Conservation (phyloP, 2,888 invertebrate species). For the Chrysolina americana region DNA sequence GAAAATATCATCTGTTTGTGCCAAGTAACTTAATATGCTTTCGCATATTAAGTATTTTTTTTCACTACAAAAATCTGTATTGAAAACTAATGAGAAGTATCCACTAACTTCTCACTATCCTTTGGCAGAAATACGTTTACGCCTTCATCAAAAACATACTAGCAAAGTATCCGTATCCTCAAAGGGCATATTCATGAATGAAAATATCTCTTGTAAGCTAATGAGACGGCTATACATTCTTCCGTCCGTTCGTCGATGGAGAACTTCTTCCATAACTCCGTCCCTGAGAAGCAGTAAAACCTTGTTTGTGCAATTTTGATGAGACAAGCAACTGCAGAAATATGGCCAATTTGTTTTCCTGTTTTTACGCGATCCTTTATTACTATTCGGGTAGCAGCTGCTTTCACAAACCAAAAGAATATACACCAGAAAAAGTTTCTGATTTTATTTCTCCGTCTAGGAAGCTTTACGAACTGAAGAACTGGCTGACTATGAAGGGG, state of each 20-base stretch:
- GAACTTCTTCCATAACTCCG: slow-evolving; percentile 43
- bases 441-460: slow-evolving; percentile 11
- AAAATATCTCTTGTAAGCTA: neutral
- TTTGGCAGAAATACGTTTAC: no score
- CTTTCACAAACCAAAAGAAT: slow-evolving; percentile 17
- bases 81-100: no score
- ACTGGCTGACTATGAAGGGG: neutral
- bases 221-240: neutral
- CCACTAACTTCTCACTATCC: no score
- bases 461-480: neutral
- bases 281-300: slow-evolving; percentile 50
- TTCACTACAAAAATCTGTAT: no score
- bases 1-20: no score
- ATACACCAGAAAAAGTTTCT: slow-evolving; percentile 20
- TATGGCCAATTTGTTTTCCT: slow-evolving; percentile 59
- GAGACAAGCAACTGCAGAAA: slow-evolving; percentile 51
- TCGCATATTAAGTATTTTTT: no score
- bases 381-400: slow-evolving; percentile 59
- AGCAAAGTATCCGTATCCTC: no score
- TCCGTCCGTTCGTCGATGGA: neutral
- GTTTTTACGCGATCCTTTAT: slow-evolving; percentile 62
- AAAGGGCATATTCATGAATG: no score
- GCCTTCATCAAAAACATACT: no score
- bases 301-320: slow-evolving; percentile 56
- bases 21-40: no score